These are phyloP conservation scores for Lasioglossum pauxillum DNA, from an alignment of 2,888 invertebrate genomes.

Conservation along the genomic window DNA sequence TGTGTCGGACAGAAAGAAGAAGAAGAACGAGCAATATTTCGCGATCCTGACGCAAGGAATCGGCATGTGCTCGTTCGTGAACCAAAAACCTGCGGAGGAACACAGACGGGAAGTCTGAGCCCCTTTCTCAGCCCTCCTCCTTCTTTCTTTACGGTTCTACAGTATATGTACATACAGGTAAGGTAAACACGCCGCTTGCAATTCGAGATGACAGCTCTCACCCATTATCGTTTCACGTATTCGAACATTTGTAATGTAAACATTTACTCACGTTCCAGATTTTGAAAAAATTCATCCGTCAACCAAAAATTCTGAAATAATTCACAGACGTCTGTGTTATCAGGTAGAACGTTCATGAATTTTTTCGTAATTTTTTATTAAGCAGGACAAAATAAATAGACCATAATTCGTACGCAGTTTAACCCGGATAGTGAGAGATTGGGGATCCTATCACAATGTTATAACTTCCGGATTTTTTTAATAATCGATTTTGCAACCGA, in stretches of 20 bases:
- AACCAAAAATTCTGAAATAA: too few species aligned
- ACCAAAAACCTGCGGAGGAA: constrained; percentile 46
- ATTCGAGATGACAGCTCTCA: constrained; percentile 26
- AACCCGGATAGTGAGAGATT: too few species aligned
- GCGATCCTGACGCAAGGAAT: constrained; percentile 47
- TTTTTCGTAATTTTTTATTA: too few species aligned
- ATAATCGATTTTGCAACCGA: too few species aligned
- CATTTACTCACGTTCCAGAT: too few species aligned
- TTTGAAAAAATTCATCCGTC: too few species aligned
- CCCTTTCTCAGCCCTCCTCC: constrained; percentile 29
- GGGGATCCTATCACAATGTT: too few species aligned
- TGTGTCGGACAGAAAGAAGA: constrained; percentile 2
- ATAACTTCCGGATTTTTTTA: too few species aligned
- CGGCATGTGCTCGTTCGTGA: constrained; percentile 64
- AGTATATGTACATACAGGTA: background rate
- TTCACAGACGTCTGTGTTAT: too few species aligned
- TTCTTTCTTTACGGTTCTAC: constrained; percentile 29
- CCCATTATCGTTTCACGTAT: constrained; percentile 24
- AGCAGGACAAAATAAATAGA: too few species aligned
- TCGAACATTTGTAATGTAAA: background rate
- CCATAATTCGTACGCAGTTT: too few species aligned
- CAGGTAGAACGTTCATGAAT: too few species aligned
- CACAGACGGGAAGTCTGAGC: constrained; percentile 60
- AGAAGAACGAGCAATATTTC: constrained; percentile 25
- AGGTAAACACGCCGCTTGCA: constrained; percentile 14